Percentiles rank a stretch among this genome's conserved stretches.
Conservation (phyloP, 2,797 vertebrate species). For the Siniperca undulata region DNA sequence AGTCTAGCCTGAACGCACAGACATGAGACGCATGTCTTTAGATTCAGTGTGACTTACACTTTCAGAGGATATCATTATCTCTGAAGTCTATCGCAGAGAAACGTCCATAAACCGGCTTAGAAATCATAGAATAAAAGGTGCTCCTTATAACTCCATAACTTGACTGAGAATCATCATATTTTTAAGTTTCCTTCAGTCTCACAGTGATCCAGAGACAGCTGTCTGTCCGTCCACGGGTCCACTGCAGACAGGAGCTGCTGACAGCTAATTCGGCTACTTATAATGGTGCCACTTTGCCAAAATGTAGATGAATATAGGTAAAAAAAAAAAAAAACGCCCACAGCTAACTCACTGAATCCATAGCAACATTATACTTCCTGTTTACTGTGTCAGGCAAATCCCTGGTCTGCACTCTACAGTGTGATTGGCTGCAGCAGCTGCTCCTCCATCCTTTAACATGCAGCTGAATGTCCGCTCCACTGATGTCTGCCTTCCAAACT, state of each 20-base stretch:
- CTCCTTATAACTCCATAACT: neutral
- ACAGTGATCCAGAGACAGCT: neutral
- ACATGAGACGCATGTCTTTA: neutral
- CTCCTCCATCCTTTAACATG: neutral
- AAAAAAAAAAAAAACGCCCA: neutral
- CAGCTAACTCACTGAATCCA: neutral
- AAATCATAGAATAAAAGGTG: neutral
- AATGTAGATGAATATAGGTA: neutral
- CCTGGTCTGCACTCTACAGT: no score
- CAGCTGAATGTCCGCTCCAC: neutral
- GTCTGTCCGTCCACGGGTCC: neutral
- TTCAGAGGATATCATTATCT: neutral
- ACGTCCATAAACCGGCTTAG: neutral
- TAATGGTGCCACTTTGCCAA: neutral
- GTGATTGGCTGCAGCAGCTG: conserved; percentile 5
- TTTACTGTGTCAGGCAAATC: neutral
- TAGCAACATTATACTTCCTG: neutral
- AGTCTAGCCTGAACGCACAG: neutral
- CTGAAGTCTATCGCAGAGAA: neutral
- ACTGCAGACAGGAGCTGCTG: neutral
- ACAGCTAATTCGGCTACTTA: neutral
- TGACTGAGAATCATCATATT: neutral
- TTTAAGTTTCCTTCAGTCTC: neutral
- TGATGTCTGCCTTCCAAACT: neutral
- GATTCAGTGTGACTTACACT: neutral